Percentiles rank a stretch among this genome's conserved stretches.
Conservation (phyloP, 2,797 vertebrate genomes). For the Echeneis naucrates region DNA sequence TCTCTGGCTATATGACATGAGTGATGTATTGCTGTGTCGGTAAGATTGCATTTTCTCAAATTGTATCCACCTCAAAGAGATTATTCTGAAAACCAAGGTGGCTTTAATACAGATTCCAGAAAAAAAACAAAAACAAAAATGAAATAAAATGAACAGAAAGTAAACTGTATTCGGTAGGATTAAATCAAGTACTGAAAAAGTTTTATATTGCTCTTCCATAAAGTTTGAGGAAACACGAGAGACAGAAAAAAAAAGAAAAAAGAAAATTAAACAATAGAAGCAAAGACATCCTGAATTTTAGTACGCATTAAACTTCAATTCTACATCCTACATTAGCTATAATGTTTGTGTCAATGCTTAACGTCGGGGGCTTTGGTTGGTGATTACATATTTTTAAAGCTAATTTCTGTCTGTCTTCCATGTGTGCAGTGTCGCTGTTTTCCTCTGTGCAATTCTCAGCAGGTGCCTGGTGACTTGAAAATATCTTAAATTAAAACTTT, state of each 20-base stretch:
- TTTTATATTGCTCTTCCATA: not conserved
- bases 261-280: not conserved
- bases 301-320: too few relatives aligned
- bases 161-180: not conserved
- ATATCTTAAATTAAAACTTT: too few relatives aligned
- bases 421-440: too few relatives aligned
- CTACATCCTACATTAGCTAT: not conserved
- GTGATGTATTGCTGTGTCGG: slow-evolving; percentile 46
- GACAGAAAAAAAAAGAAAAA: not conserved
- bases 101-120: not conserved
- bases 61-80: slow-evolving; percentile 28
- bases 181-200: slow-evolving; percentile 3
- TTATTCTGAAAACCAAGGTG: slow-evolving; percentile 4
- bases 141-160: not conserved
- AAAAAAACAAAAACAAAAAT: too few relatives aligned
- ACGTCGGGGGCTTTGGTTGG: too few relatives aligned
- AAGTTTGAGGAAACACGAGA: not conserved
- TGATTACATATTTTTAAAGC: too few relatives aligned
- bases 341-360: too few relatives aligned
- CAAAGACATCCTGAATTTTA: not conserved
- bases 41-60: slow-evolving; percentile 41
- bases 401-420: too few relatives aligned
- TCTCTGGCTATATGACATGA: slow-evolving; percentile 43
- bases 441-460: too few relatives aligned
- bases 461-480: too few relatives aligned